A percentile compares a stretch with the other conserved stretches of the same genome.
Evolutionary conservation across 2,888 invertebrate species (phyloP).

Genomic region (Chelonus formosanus): DNA sequence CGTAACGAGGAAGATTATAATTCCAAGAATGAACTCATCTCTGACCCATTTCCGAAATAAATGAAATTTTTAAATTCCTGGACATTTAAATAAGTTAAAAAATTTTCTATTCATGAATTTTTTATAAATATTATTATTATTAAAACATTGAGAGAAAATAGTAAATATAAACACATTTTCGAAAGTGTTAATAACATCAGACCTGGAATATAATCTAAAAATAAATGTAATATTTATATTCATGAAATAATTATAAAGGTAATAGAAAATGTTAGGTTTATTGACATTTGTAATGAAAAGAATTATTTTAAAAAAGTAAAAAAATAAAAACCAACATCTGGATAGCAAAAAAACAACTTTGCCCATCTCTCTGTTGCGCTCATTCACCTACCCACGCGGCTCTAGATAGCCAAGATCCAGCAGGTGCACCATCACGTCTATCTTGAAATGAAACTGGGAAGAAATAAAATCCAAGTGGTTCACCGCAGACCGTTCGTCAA

Average conservation of each 20-base stretch:
- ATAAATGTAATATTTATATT: too few relatives aligned
- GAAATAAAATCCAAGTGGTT: slow-evolving; percentile 18
- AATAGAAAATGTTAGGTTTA: background rate
- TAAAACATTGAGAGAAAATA: too few relatives aligned
- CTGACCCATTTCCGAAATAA: too few relatives aligned
- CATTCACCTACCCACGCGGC: slow-evolving; percentile 33
- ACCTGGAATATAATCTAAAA: too few relatives aligned
- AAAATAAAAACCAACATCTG: slow-evolving; percentile 14
- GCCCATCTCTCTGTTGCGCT: background rate
- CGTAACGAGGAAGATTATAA: slow-evolving; percentile 1
- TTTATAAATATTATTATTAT: too few relatives aligned
- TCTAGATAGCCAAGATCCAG: slow-evolving; percentile 12
- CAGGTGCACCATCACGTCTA: slow-evolving; percentile 27
- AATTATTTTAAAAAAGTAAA: slow-evolving; percentile 8
- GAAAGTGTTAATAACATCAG: too few relatives aligned
- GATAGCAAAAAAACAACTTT: slow-evolving; percentile 7
- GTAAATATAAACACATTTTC: too few relatives aligned
- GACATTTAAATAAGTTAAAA: too few relatives aligned
- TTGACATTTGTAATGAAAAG: background rate
- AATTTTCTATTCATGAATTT: too few relatives aligned
- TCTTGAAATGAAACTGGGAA: background rate
- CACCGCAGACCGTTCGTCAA: slow-evolving; percentile 15
- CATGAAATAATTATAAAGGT: too few relatives aligned
- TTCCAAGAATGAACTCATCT: background rate
- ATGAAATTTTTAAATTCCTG: too few relatives aligned